Evolutionary conservation across 2,113 vertebrate species (phyloP).

Genomic region (Podarcis raffonei): DNA sequence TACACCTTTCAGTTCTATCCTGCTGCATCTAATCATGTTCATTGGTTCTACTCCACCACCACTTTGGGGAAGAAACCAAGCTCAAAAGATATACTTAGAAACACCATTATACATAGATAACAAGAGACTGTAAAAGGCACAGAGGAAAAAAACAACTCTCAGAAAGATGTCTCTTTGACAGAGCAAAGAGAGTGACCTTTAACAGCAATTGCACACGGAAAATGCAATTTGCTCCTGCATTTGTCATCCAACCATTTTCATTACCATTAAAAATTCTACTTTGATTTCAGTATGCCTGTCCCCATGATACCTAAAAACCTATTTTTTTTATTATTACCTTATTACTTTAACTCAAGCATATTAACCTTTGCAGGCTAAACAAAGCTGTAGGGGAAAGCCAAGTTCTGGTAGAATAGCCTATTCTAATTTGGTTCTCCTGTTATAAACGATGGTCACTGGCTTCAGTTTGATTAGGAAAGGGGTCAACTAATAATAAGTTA

Average conservation of each 20-base stretch:
- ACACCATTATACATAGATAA: constrained; percentile 14
- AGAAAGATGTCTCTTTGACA: constrained; percentile 21
- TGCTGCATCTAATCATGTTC: not conserved
- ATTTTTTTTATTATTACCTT: constrained; percentile 20
- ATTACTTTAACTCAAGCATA: not conserved
- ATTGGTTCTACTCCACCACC: not conserved
- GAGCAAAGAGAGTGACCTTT: constrained; percentile 47
- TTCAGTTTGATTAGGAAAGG: not conserved
- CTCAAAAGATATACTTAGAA: constrained; percentile 16
- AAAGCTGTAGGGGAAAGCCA: not conserved
- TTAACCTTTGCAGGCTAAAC: not conserved
- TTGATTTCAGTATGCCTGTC: constrained; percentile 44
- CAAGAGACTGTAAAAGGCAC: constrained; percentile 16
- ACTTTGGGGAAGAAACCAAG: not conserved
- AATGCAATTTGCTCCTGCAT: constrained; percentile 47
- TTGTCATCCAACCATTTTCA: constrained; percentile 45
- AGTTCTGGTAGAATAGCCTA: not conserved
- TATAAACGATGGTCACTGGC: not conserved
- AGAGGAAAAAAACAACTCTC: constrained; percentile 37
- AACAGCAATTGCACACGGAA: constrained; percentile 50
- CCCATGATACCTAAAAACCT: constrained; percentile 27
- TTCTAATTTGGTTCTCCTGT: not conserved
- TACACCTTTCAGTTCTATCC: not conserved
- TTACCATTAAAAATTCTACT: constrained; percentile 44
- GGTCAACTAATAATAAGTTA: not conserved